phyloP scores from a whole-genome alignment of 2,888 invertebrate genomes.

The Cecidostiba fungosa region DNA sequence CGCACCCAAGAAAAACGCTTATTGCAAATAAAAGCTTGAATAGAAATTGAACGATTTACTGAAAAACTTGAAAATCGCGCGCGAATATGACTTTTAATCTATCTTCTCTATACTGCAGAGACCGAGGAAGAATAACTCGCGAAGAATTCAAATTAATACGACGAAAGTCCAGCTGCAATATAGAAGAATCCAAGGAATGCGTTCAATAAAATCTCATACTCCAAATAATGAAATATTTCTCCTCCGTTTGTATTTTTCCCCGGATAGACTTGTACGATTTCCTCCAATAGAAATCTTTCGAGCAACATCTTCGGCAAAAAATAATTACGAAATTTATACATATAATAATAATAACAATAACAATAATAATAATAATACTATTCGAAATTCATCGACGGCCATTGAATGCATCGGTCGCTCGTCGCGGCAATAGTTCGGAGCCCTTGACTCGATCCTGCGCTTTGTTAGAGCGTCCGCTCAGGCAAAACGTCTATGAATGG shows the following conservation, averaged over 20 bases:
- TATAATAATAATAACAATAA: not conserved
- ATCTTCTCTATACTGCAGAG: not conserved
- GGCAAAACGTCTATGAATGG: slow-evolving; percentile 44
- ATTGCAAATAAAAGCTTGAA: too few relatives aligned
- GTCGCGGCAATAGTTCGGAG: slow-evolving; percentile 2
- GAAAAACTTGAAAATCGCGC: not conserved
- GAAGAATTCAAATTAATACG: slow-evolving; percentile 22
- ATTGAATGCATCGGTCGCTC: too few relatives aligned
- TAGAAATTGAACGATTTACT: too few relatives aligned
- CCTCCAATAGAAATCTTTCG: not conserved
- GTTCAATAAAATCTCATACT: slow-evolving; percentile 13
- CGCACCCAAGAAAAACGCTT: too few relatives aligned
- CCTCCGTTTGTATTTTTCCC: not conserved
- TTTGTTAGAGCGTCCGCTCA: slow-evolving; percentile 33
- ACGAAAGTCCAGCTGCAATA: not conserved
- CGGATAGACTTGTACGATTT: not conserved
- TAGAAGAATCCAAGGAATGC: slow-evolving; percentile 7
- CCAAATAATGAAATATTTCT: slow-evolving; percentile 15
- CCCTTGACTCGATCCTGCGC: slow-evolving; percentile 2
- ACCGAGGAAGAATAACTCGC: slow-evolving; percentile 5
- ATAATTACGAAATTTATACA: too few relatives aligned
- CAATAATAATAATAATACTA: not conserved
- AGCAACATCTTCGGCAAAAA: not conserved
- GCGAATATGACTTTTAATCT: not conserved
- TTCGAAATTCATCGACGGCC: not conserved